Percentiles rank a stretch among this genome's conserved stretches.
These are phyloP conservation scores for Monoplex corrugatus DNA, from an alignment of 2,888 invertebrate species.

Conservation along the genomic window DNA sequence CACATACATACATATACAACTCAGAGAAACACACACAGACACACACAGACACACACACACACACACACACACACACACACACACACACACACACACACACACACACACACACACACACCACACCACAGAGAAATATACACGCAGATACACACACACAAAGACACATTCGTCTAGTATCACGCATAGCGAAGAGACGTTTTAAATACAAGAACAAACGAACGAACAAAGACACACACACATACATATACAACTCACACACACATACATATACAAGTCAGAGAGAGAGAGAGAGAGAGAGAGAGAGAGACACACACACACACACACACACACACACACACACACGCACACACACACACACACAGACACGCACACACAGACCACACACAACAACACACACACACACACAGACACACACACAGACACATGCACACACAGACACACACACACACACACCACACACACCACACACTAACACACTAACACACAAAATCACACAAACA, in stretches of 20 bases:
- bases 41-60: background rate
- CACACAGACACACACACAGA: no score
- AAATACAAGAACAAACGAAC: background rate
- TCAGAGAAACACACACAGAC: background rate
- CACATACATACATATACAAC: background rate
- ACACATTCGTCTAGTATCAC: no score
- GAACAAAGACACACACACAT: background rate
- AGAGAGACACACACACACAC: background rate
- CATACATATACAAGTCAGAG: background rate
- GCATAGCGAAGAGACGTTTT: no score
- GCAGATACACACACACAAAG: background rate
- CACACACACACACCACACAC: background rate
- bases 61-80: background rate
- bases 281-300: background rate
- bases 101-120: no score
- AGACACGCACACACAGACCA: background rate
- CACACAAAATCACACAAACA: background rate
- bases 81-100: background rate
- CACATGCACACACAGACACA: background rate
- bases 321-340: background rate
- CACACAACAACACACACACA: background rate
- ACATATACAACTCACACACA: no score
- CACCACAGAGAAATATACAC: background rate
- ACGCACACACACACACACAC: background rate
- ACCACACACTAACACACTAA: background rate